Evolutionary conservation across 2,113 vertebrate species (phyloP).

Genomic region (Pseudorectes ferrugineus): DNA sequence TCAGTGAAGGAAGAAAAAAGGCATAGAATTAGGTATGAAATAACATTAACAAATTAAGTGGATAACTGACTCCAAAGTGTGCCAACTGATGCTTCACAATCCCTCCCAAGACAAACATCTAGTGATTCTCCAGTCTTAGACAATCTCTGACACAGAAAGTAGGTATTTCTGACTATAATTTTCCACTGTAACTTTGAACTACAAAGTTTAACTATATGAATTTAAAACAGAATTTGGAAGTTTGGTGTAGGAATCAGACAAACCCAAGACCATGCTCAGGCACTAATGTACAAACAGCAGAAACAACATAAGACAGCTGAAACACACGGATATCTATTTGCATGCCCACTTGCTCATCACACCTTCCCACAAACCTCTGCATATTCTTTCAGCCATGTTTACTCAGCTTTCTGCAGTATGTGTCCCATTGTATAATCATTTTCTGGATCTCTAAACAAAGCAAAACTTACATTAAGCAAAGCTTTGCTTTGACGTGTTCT

Average conservation of each 20-base stretch:
- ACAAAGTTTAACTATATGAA: not conserved
- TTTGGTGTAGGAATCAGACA: not conserved
- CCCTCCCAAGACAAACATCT: not conserved
- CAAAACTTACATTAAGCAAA: not conserved
- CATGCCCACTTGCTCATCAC: not conserved
- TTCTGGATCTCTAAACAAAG: not conserved
- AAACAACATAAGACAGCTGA: not conserved
- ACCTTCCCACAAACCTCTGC: not conserved
- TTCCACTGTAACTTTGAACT: not conserved
- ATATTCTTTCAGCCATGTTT: not conserved
- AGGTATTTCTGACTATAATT: not conserved
- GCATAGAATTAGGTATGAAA: not conserved
- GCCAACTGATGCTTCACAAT: not conserved
- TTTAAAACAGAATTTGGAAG: not conserved
- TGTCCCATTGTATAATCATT: not conserved
- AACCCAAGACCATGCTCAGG: not conserved
- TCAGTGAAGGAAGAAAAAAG: not conserved
- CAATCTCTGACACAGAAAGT: not conserved
- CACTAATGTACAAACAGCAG: not conserved
- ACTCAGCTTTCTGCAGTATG: not conserved
- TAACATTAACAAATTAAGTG: not conserved
- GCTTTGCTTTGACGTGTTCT: not conserved
- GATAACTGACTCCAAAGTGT: not conserved
- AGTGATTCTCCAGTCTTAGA: not conserved
- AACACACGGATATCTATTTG: not conserved